These are phyloP conservation scores for Cinclus cinclus DNA, from an alignment of 2,113 vertebrate species.

Conservation along the genomic window DNA sequence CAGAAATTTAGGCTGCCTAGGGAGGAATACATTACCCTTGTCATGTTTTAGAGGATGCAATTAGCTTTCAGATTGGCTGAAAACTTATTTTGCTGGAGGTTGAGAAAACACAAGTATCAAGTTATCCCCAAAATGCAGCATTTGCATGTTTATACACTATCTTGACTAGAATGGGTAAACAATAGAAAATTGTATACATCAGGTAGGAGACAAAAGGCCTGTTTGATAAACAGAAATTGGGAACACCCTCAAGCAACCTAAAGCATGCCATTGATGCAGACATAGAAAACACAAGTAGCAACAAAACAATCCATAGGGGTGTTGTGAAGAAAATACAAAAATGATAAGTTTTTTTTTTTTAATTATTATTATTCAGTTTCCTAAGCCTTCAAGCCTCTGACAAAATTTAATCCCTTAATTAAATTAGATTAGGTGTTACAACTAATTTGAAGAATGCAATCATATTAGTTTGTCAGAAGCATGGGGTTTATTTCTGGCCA, in stretches of 20 bases:
- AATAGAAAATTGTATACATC: neutral
- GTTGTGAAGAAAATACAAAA: neutral
- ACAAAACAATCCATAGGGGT: fast-evolving
- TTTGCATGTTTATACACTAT: neutral
- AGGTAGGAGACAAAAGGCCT: neutral
- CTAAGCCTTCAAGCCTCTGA: neutral
- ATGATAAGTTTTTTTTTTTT: neutral
- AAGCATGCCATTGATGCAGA: neutral
- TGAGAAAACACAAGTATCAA: neutral
- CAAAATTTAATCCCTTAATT: constrained; percentile 5
- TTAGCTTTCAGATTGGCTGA: neutral
- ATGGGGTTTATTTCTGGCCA: neutral
- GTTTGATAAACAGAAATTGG: neutral
- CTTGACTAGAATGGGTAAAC: neutral
- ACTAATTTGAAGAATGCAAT: neutral
- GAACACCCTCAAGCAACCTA: neutral
- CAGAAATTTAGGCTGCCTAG: neutral
- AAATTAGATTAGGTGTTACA: neutral
- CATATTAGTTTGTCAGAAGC: neutral
- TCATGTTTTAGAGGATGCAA: neutral
- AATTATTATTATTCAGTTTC: neutral
- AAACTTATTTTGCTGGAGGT: neutral
- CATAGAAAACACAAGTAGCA: neutral
- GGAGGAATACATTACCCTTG: neutral
- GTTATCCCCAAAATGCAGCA: neutral